Conservation (phyloP, 2,888 invertebrate species). For the Cerastis rubricosa region DNA sequence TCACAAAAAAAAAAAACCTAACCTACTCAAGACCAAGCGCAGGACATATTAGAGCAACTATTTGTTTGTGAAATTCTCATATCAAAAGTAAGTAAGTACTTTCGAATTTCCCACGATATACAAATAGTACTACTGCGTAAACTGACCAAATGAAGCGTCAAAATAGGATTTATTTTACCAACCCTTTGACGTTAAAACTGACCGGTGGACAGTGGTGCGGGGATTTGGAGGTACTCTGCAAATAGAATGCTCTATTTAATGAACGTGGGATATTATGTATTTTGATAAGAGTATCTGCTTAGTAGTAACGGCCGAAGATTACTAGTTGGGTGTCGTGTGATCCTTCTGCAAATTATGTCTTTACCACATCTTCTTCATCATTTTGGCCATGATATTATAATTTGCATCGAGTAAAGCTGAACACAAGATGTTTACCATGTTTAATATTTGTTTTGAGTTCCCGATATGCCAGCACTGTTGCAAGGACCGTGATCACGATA, state of each 20-base stretch:
- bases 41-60: background rate
- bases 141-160: conserved; percentile 65
- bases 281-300: background rate
- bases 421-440: no score
- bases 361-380: no score
- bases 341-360: no score
- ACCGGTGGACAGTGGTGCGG: conserved; percentile 47
- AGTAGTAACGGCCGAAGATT: no score
- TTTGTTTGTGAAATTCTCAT: background rate
- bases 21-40: background rate
- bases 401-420: no score
- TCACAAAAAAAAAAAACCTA: background rate
- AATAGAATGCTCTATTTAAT: conserved; percentile 42
- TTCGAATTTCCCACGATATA: conserved; percentile 49
- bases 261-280: conserved; percentile 52
- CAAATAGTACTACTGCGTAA: conserved; percentile 46
- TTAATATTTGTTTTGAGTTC: no score
- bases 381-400: no score
- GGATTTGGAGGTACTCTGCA: conserved; percentile 23
- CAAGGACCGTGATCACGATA: no score
- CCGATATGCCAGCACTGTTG: no score
- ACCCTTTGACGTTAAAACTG: conserved; percentile 65
- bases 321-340: no score
- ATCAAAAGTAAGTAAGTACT: background rate
- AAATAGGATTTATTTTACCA: conserved; percentile 62